Conservation (phyloP, 2,113 vertebrate species). For the Lagopus leucura region DNA sequence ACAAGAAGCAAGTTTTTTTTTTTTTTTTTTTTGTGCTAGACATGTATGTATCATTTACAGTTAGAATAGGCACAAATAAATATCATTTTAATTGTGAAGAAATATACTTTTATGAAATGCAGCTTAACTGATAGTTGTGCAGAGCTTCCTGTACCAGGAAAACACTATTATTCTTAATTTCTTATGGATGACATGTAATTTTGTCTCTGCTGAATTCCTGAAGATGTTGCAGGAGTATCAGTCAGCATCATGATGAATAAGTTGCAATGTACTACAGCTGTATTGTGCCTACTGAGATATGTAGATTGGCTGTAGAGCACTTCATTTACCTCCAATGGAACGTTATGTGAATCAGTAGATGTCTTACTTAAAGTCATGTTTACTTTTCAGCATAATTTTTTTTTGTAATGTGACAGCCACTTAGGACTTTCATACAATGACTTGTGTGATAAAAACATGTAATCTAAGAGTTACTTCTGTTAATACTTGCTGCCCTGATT, state of each 20-base stretch:
- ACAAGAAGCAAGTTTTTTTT: not conserved
- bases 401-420: not conserved
- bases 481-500: not conserved
- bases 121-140: not conserved
- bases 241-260: not conserved
- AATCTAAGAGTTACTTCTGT: not conserved
- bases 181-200: not conserved
- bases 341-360: not conserved
- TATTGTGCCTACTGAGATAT: not conserved
- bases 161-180: not conserved
- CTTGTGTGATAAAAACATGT: not conserved
- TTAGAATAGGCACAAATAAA: not conserved
- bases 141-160: not conserved
- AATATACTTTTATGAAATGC: not conserved
- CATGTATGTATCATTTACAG: not conserved
- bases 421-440: not conserved
- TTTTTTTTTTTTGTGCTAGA: not conserved
- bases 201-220: not conserved
- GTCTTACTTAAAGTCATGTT: not conserved
- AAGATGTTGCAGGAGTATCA: not conserved
- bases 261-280: not conserved
- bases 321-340: not conserved
- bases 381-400: not conserved
- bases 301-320: not conserved
- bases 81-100: not conserved